Base-by-base conservation (phyloP, 30 jellyfish, hydroid and myxozoan genomes). In the Calvadosia cruxmelitensis region DNA sequence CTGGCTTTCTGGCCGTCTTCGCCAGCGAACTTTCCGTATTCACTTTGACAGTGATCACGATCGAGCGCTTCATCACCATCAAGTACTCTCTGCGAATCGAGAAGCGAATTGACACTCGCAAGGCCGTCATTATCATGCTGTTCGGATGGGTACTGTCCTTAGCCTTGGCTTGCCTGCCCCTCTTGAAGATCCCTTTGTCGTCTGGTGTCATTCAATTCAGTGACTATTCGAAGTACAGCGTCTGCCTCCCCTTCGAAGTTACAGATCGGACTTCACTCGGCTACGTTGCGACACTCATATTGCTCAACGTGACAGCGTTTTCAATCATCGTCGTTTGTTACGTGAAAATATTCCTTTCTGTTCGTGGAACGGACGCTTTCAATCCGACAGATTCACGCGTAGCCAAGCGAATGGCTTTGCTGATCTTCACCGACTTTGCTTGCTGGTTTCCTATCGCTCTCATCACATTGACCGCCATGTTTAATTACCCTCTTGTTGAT, bases 371-470 rank as follows among this genome's bases (percentile, higher is more conserved):
- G 12, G 84, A 81, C 32, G 95, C 98, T 24, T 88, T 93, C 75
- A 89, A 80, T 73, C 80, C 98, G 20, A 83, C 93, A 27, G 98
- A 89, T 72, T 77, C 94, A 23, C 82, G 90, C 1, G 95, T 77
- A 2, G 95, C 98, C 0, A 76, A 77, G 32, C 84, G 98, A 1
- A 84, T 89, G 69, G 98, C 95, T 20, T 42, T 80, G 68, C 85
- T 89, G n/a, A 86, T 89, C 2, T 76, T 77, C 66, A 76, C 94
- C 29, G 98, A 89, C 52, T 82, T 89, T 67, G 83, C 86, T 0
- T 89, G 98, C 67, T 89, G 98, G 98, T 80, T 80, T 52, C 98
- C 98, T 20, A 89, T 89, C 49, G 75, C 84, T 36, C 49, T 89
- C 52, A 53, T 80, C 12, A 86, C 95, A 5, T 25, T 89, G 74